These are phyloP conservation scores for Daubentonia madagascariensis DNA, from an alignment of 2,113 vertebrate genomes.

Conservation along the genomic window DNA sequence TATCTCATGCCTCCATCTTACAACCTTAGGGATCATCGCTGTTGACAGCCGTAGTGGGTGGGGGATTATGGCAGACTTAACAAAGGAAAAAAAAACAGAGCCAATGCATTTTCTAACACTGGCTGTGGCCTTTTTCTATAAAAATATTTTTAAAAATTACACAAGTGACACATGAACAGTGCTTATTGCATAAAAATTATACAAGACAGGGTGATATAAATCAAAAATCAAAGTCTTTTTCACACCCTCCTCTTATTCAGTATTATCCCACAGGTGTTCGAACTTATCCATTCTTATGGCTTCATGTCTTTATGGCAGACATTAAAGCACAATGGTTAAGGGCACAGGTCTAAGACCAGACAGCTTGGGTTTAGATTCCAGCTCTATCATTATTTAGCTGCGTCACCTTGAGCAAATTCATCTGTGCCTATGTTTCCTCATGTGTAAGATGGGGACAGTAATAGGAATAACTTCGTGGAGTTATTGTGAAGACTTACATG, in stretches of 20 bases:
- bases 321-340: fast-evolving
- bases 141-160: neutral
- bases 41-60: neutral
- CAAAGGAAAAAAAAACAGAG: neutral
- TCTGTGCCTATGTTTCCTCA: neutral
- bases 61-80: neutral
- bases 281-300: fast-evolving
- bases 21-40: neutral
- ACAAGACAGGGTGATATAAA: neutral
- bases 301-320: neutral
- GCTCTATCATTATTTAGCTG: neutral
- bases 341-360: neutral
- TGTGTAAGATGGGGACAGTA: neutral
- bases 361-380: neutral
- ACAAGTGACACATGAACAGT: neutral
- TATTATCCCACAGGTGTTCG: neutral
- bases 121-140: neutral
- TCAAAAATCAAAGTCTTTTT: neutral
- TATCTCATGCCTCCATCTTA: neutral
- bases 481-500: neutral
- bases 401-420: neutral
- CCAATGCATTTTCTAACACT: neutral
- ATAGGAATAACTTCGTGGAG: neutral
- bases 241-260: neutral
- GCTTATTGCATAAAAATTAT: neutral